Evolutionary conservation across 2,888 invertebrate species (phyloP).

Genomic region (Hirtodrosophila duncani): DNA sequence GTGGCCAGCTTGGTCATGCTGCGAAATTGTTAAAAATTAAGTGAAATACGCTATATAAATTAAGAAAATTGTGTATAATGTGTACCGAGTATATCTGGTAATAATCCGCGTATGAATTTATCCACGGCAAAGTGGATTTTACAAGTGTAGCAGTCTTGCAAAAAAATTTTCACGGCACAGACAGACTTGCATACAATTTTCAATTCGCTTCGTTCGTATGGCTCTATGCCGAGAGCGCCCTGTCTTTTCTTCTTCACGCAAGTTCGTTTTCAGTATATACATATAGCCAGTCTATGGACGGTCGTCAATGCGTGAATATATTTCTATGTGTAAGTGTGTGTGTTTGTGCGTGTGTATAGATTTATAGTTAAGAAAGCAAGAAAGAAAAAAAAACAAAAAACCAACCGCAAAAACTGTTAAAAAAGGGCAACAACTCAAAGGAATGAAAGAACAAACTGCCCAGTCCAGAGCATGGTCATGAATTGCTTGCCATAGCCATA

Average conservation of each 20-base stretch:
- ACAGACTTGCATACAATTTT: constrained; percentile 68
- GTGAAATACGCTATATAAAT: constrained; percentile 66
- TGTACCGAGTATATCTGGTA: constrained; percentile 43
- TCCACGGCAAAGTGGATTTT: constrained; percentile 29
- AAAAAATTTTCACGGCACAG: constrained; percentile 60
- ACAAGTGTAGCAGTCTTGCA: constrained; percentile 40
- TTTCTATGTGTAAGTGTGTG: constrained; percentile 72
- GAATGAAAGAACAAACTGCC: no score
- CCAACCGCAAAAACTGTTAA: neutral
- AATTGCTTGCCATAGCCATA: no score
- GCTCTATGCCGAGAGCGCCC: constrained; percentile 62
- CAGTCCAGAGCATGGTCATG: no score
- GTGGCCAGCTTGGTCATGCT: constrained; percentile 65
- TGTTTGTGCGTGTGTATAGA: constrained; percentile 50
- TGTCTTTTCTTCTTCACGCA: constrained; percentile 54
- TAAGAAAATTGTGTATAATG: constrained; percentile 57
- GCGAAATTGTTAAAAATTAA: constrained; percentile 66
- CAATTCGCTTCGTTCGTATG: constrained; percentile 31
- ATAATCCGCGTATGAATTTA: constrained; percentile 41
- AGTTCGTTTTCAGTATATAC: constrained; percentile 70
- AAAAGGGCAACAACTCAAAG: no score
- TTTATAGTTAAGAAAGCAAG: constrained; percentile 46
- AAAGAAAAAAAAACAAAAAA: constrained; percentile 5
- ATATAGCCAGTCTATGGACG: constrained; percentile 71
- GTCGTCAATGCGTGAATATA: constrained; percentile 72